Conservation (phyloP, 2,113 vertebrate species). For the Podarcis cretensis region DNA sequence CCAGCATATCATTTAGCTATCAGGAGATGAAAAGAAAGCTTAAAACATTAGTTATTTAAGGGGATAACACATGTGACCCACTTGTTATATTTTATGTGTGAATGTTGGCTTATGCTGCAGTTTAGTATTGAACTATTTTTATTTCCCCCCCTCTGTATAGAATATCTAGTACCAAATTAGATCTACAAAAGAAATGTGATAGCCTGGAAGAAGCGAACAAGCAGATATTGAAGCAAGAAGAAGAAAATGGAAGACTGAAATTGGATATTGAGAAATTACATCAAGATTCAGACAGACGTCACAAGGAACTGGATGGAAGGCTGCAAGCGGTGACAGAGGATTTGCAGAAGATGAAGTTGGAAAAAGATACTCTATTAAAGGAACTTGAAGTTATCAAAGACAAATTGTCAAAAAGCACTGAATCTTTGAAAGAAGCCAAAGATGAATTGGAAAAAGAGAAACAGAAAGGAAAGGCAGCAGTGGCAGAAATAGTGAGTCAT, state of each 20-base stretch:
- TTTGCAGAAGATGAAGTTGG: conserved; percentile 80
- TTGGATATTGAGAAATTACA: conserved; percentile 81
- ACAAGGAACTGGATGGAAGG: conserved; percentile 81
- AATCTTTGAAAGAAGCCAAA: conserved; percentile 83
- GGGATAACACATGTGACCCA: neutral
- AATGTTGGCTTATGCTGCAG: neutral
- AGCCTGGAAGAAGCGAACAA: conserved; percentile 79
- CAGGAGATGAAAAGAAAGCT: neutral
- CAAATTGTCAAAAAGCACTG: conserved; percentile 78
- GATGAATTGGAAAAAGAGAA: conserved; percentile 87
- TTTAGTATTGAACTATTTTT: conserved; percentile 9
- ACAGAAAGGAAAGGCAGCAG: conserved; percentile 79
- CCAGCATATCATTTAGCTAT: neutral
- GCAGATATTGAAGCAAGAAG: conserved; percentile 78
- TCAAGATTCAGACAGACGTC: conserved; percentile 78
- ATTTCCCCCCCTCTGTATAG: conserved; percentile 66
- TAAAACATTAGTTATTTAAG: neutral
- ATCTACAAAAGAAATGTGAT: conserved; percentile 86
- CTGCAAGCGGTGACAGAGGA: conserved; percentile 74
- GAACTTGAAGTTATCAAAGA: conserved; percentile 84
- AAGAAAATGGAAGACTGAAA: conserved; percentile 80
- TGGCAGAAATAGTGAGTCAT: conserved; percentile 86
- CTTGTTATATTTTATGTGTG: neutral
- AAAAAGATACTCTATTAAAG: conserved; percentile 81
- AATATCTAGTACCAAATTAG: conserved; percentile 76